These are phyloP conservation scores for Armadillidium nasatum DNA, from an alignment of 1,140 invertebrate genomes.

Conservation along the genomic window DNA sequence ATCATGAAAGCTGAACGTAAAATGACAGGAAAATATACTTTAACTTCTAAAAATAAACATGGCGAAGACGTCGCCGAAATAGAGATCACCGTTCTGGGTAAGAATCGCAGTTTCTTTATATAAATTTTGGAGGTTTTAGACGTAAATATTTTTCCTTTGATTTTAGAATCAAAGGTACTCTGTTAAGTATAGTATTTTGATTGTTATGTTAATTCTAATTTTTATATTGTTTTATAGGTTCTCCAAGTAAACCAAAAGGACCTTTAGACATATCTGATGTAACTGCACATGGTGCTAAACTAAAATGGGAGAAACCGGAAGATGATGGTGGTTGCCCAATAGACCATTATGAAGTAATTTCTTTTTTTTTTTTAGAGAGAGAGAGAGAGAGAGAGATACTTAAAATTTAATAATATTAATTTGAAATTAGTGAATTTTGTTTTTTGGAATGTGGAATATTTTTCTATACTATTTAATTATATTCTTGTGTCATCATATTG, in stretches of 20 bases:
- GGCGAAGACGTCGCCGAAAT: constrained; percentile 91
- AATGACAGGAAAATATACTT: constrained; percentile 85
- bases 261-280: constrained; percentile 84
- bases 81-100: constrained; percentile 76
- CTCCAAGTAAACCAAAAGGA: constrained; percentile 75
- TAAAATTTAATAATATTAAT: neutral
- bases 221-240: constrained; percentile 47
- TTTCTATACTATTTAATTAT: neutral
- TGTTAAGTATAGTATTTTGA: no score
- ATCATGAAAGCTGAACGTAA: constrained; percentile 71
- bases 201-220: no score
- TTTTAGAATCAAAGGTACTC: no score
- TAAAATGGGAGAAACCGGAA: constrained; percentile 85
- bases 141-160: constrained; percentile 24
- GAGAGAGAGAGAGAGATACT: no score
- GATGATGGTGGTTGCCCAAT: constrained; percentile 87
- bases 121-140: neutral
- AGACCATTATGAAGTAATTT: constrained; percentile 85
- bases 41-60: constrained; percentile 86
- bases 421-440: neutral
- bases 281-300: constrained; percentile 86
- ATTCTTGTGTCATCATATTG: no score
- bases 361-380: no score
- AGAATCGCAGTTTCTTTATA: constrained; percentile 42
- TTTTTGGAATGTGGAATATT: neutral